Evolutionary conservation across 37 sponge, comb jelly and placozoan genomes (phyloP).

Genomic region (Chondrosia reniformis): DNA sequence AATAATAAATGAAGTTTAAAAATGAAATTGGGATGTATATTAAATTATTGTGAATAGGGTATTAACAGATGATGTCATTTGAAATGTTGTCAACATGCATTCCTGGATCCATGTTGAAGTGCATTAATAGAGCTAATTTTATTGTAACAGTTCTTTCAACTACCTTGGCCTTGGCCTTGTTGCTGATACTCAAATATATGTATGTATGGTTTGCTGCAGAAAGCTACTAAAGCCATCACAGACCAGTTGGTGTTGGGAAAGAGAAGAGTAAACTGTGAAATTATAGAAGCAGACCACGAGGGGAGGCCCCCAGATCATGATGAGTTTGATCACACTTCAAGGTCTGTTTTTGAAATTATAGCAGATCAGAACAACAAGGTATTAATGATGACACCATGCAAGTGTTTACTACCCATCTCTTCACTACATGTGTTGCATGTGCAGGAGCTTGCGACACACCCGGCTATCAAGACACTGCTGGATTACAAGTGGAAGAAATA

Average conservation of each 20-base stretch:
- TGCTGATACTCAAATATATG: too few species aligned
- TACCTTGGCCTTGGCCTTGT: too few species aligned
- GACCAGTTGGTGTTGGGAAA: slow-evolving; percentile 21
- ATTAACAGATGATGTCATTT: too few species aligned
- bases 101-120: too few species aligned
- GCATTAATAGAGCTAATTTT: too few species aligned
- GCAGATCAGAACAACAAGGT: background rate
- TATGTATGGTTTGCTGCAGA: too few species aligned
- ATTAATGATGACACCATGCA: background rate
- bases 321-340: background rate
- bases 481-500: slow-evolving; percentile 19
- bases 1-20: background rate
- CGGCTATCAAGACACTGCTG: background rate
- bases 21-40: background rate
- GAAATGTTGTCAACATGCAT: too few species aligned
- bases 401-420: background rate
- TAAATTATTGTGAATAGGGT: too few species aligned
- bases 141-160: too few species aligned
- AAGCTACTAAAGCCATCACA: background rate
- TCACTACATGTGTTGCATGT: background rate
- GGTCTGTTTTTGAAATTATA: background rate
- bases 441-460: slow-evolving; percentile 14
- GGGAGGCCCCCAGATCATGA: slow-evolving; percentile 12
- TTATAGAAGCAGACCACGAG: slow-evolving; percentile 12
- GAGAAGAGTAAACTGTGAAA: slow-evolving; percentile 10